Evolutionary conservation across 2,888 invertebrate genomes (phyloP).

Genomic region (Lamellibrachia columna): DNA sequence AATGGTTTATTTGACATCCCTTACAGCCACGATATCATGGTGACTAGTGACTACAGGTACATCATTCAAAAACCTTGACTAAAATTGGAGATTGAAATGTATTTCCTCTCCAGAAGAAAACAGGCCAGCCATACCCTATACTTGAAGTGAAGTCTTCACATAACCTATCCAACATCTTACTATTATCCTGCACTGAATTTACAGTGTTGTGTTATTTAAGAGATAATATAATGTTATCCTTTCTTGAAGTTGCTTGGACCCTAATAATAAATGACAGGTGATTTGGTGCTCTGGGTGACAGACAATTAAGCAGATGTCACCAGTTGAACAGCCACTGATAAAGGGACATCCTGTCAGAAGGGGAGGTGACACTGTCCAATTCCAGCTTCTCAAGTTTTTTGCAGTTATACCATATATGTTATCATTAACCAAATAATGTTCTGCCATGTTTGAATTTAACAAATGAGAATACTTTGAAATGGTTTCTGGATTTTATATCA

Average conservation of each 20-base stretch:
- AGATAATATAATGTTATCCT: background rate
- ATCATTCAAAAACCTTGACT: too few species aligned
- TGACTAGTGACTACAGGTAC: too few species aligned
- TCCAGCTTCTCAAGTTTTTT: background rate
- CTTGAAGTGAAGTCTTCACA: background rate
- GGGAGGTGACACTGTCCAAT: too few species aligned
- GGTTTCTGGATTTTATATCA: background rate
- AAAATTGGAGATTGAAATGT: background rate
- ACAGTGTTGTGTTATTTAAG: background rate
- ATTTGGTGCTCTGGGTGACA: background rate
- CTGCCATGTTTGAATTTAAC: background rate
- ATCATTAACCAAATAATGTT: background rate
- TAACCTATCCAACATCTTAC: background rate
- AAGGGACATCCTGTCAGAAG: constrained; percentile 5
- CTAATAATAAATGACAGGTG: background rate
- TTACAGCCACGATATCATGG: too few species aligned
- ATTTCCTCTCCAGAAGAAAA: background rate
- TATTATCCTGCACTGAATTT: background rate
- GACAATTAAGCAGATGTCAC: background rate
- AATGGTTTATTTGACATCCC: too few species aligned
- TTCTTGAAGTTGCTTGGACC: background rate
- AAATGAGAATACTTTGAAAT: background rate
- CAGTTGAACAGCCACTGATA: background rate
- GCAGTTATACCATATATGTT: background rate
- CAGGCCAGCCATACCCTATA: background rate